Evolutionary conservation across 2,888 invertebrate species (phyloP).

Genomic region (Pteria penguin): DNA sequence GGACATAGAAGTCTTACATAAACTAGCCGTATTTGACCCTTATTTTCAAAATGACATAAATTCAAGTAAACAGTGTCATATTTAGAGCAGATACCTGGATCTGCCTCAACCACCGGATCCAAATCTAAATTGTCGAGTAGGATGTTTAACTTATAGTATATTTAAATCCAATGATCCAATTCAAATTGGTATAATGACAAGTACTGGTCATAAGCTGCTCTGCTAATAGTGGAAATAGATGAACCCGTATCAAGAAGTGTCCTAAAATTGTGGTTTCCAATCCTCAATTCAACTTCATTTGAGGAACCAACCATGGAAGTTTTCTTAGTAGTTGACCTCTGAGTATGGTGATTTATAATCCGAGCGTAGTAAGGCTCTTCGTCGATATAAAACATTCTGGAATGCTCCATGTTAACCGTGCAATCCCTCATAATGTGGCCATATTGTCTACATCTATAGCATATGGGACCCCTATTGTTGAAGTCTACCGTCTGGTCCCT

Average conservation of each 20-base stretch:
- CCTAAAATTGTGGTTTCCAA: neutral
- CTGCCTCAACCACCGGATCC: too few species aligned
- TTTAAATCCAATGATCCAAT: too few species aligned
- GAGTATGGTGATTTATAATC: neutral
- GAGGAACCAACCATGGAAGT: neutral
- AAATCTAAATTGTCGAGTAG: too few species aligned
- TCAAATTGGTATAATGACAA: neutral
- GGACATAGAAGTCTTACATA: too few species aligned
- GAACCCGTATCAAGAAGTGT: neutral
- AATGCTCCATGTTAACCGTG: neutral
- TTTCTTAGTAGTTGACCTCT: neutral
- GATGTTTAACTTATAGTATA: too few species aligned
- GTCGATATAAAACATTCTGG: neutral
- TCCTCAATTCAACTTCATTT: too few species aligned
- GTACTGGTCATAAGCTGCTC: neutral
- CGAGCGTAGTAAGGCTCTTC: neutral
- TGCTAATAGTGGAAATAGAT: neutral
- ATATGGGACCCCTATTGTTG: neutral
- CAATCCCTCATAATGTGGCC: neutral
- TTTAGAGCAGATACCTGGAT: too few species aligned
- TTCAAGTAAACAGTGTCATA: too few species aligned
- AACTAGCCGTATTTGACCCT: too few species aligned
- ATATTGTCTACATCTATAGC: neutral
- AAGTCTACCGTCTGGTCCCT: slow-evolving; percentile 1
- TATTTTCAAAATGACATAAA: too few species aligned